A percentile compares a stretch with the other conserved stretches of the same genome.
Conservation (phyloP, 2,797 vertebrate genomes). For the Sebastes kiyomatsui region DNA sequence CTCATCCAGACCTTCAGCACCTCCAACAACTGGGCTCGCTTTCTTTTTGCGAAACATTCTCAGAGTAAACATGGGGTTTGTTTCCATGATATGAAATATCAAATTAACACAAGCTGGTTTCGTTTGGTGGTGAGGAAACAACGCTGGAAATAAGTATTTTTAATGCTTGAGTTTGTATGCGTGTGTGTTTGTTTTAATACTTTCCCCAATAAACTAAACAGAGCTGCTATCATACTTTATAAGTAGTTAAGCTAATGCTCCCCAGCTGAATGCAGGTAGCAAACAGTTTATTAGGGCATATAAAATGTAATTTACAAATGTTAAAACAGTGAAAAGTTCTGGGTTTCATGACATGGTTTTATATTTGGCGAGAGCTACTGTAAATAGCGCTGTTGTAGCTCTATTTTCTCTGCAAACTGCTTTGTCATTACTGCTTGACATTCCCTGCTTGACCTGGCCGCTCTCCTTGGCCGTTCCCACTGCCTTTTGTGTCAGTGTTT, state of each 20-base stretch:
- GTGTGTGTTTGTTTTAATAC: constrained; percentile 53
- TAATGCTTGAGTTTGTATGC: constrained; percentile 27
- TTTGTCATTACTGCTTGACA: constrained; percentile 75
- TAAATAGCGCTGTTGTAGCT: constrained; percentile 57
- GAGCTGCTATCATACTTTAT: constrained; percentile 62
- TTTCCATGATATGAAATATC: constrained; percentile 41
- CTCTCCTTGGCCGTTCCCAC: constrained; percentile 61
- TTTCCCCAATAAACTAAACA: constrained; percentile 65
- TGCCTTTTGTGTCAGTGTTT: constrained; percentile 77
- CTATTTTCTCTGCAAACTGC: constrained; percentile 69
- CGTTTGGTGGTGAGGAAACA: constrained; percentile 48
- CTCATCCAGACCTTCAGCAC: constrained; percentile 60
- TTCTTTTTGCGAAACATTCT: constrained; percentile 55
- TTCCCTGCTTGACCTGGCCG: constrained; percentile 67
- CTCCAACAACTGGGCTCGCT: constrained; percentile 52
- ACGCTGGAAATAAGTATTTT: constrained; percentile 36
- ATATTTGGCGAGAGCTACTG: constrained; percentile 40
- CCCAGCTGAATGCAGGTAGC: constrained; percentile 70
- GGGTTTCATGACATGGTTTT: constrained; percentile 26
- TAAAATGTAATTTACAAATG: constrained; percentile 67
- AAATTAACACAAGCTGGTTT: constrained; percentile 44
- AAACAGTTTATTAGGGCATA: constrained; percentile 62
- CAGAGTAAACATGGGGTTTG: constrained; percentile 20
- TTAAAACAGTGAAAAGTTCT: constrained; percentile 59
- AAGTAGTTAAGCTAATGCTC: constrained; percentile 64